These are phyloP conservation scores for Climacteris rufus DNA, from an alignment of 2,113 vertebrate species.

Conservation along the genomic window DNA sequence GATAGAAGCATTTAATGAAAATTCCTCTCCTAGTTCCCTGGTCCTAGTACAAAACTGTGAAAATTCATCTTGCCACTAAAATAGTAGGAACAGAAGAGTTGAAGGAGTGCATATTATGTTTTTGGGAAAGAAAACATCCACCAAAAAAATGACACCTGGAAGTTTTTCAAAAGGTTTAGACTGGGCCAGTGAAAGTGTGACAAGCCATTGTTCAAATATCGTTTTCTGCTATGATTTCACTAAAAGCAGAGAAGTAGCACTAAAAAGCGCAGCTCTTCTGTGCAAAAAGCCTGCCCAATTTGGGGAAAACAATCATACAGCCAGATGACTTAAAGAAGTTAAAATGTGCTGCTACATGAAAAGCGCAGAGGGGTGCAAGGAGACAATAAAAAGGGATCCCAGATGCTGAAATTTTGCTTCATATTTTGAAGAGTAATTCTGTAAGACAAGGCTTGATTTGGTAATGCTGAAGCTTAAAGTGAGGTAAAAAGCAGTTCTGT, in stretches of 20 bases:
- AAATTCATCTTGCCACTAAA: not conserved
- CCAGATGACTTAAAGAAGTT: not conserved
- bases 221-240: not conserved
- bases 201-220: not conserved
- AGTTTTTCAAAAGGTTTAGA: not conserved
- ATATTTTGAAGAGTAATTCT: not conserved
- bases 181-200: not conserved
- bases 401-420: not conserved
- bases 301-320: not conserved
- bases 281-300: not conserved
- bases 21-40: not conserved
- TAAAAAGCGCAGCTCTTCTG: not conserved
- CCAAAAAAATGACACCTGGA: not conserved
- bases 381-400: not conserved
- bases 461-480: not conserved
- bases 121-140: not conserved
- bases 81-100: not conserved
- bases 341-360: not conserved
- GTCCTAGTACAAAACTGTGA: not conserved
- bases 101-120: accelerated
- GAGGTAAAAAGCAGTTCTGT: not conserved
- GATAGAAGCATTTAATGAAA: not conserved
- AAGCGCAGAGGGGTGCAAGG: not conserved
- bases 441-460: not conserved
- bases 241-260: not conserved